Evolutionary conservation across 2,113 vertebrate genomes (phyloP).

Genomic region (Casuarius casuarius): DNA sequence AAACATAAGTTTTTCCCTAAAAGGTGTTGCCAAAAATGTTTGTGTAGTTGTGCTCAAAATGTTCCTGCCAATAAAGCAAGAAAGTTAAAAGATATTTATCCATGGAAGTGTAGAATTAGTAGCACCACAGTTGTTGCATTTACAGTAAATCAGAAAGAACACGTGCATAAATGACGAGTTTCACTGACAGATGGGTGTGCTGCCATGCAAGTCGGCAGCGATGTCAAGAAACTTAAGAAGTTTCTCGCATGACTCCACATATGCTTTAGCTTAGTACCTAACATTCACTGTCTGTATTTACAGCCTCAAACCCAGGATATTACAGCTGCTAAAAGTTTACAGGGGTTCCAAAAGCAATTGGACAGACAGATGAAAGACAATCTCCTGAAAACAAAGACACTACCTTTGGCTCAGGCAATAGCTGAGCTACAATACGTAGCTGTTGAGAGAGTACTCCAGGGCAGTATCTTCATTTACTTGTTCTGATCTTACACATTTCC

Average conservation of each 20-base stretch:
- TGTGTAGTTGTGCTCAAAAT: not conserved
- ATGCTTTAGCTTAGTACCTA: not conserved
- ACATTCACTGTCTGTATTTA: not conserved
- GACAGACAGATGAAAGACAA: not conserved
- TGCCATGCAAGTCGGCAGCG: not conserved
- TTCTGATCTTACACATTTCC: not conserved
- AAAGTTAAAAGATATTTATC: not conserved
- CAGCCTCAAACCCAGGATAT: not conserved
- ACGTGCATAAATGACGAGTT: accelerated
- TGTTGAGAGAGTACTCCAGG: not conserved
- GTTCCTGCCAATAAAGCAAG: not conserved
- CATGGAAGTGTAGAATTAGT: not conserved
- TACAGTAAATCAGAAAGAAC: not conserved
- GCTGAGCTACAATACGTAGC: not conserved
- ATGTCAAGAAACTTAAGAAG: not conserved
- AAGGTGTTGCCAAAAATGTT: not conserved
- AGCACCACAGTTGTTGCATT: not conserved
- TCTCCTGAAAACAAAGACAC: not conserved
- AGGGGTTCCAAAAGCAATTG: not conserved
- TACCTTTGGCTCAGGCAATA: not conserved
- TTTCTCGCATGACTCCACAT: not conserved
- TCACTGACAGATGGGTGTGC: not conserved
- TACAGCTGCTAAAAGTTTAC: not conserved
- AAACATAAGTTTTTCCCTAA: not conserved
- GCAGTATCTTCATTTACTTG: not conserved